Percentiles rank a stretch among this genome's conserved stretches.
Evolutionary conservation across 2,797 vertebrate species (phyloP).

Genomic region (Microchirus variegatus): DNA sequence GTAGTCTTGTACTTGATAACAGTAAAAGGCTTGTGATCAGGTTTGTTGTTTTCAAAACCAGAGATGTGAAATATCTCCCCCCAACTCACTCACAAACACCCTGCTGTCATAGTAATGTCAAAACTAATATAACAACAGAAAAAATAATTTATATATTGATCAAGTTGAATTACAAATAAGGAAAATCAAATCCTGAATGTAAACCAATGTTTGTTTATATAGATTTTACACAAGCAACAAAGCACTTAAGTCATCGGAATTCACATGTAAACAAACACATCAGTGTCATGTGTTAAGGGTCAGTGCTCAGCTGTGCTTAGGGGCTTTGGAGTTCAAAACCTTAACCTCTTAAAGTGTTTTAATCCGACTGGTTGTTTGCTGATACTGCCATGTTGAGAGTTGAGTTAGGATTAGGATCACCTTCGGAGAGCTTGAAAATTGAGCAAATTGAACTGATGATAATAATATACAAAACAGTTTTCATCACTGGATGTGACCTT

Average conservation of each 20-base stretch:
- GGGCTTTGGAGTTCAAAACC: conserved; percentile 60
- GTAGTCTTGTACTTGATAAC: background rate
- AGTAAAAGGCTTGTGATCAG: background rate
- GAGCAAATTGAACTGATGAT: background rate
- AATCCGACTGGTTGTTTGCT: conserved; percentile 64
- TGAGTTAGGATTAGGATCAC: conserved; percentile 31
- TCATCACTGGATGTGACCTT: too few relatives aligned
- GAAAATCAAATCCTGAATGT: too few relatives aligned
- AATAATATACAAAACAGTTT: background rate
- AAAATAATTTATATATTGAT: too few relatives aligned
- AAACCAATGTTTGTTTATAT: background rate
- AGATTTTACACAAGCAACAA: background rate
- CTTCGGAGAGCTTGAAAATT: conserved; percentile 4
- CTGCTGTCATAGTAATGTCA: background rate
- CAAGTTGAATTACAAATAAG: too few relatives aligned
- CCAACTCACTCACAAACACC: background rate
- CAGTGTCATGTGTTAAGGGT: conserved; percentile 33
- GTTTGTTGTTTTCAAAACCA: too few relatives aligned
- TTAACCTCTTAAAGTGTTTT: conserved; percentile 54
- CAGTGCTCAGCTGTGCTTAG: conserved; percentile 27
- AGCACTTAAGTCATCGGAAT: conserved; percentile 5
- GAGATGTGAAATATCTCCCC: too few relatives aligned
- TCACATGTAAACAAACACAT: conserved; percentile 22
- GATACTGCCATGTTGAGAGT: conserved; percentile 51
- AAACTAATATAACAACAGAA: too few relatives aligned